Base-by-base conservation (phyloP, 2,888 invertebrate genomes). In the Drosophila algonquin region DNA sequence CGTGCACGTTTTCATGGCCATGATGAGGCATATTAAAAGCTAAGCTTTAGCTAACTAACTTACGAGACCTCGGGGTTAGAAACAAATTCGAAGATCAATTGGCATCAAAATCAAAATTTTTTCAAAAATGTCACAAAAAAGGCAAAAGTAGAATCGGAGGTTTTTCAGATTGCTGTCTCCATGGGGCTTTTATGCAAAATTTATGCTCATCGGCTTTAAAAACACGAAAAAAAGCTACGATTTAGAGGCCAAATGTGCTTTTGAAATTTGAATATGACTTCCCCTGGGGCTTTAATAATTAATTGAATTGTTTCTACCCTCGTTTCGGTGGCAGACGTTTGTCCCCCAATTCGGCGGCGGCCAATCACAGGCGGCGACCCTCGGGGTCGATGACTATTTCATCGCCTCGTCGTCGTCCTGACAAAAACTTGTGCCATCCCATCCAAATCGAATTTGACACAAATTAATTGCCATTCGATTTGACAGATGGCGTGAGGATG, bases 401-500 rank as follows among this genome's bases (percentile, higher is more conserved):
- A 35, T 47, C 55, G 71, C n/a, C 16, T 63, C 55, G 56, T 12
- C n/a, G 27, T 63, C 55, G 56, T 56, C 44, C 50, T 62, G 14
- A 32, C 57, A 63, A 72, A 71, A 72, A 72, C 63, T 64, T 52
- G 57, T 44, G 46, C 54, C 71, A 72, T 72, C 64, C 72, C 71
- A 72, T 72, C 64, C 72, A 71, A 70, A 71, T 71, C 63, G 71
- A 71, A 70, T 70, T 71, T 57, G 71, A 71, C 72, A 57, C 71
- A 72, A 72, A 72, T 72, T 72, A 72, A 72, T 72, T 72, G 71
- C 71, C 58, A 64, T 72, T 72, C 53, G 60, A 68, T 70, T 71
- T 70, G 63, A 52, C 47, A 71, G 71, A 62, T 70, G 71, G 62
- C 52, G 56, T 21, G 35, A 10, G 35, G 6, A 40, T 14, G 40